Percentiles rank a stretch among this genome's conserved stretches.
These are phyloP conservation scores for Hippasteria phrygiana DNA, from an alignment of 53 echinoderm and acorn worm genomes.

Conservation along the genomic window DNA sequence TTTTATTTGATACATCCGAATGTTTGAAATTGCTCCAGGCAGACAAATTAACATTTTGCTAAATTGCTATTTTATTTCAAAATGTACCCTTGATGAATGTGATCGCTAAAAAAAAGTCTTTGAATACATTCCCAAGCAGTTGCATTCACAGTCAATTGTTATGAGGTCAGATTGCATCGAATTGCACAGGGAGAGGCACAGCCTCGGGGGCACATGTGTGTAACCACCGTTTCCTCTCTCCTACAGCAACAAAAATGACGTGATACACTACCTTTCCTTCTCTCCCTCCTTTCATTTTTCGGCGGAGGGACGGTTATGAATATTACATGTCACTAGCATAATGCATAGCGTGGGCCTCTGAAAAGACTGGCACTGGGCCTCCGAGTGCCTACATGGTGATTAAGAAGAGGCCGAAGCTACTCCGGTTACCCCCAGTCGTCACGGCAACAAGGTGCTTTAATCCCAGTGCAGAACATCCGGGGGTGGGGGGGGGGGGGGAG, in stretches of 20 bases:
- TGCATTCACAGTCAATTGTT: not conserved
- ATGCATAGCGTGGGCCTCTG: not conserved
- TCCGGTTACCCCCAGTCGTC: constrained; percentile 40
- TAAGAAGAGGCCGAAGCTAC: constrained; percentile 11
- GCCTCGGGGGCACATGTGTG: constrained; percentile 29
- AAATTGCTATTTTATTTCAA: no score
- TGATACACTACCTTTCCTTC: no score
- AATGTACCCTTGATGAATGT: not conserved
- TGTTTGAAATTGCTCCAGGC: no score
- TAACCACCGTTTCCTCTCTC: constrained; percentile 5
- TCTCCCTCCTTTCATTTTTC: not conserved
- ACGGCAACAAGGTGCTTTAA: constrained; percentile 51
- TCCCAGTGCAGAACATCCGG: constrained; percentile 37
- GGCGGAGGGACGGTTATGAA: constrained; percentile 28
- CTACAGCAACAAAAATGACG: not conserved
- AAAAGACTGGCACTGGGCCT: not conserved
- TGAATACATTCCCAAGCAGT: not conserved
- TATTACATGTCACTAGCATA: constrained; percentile 46
- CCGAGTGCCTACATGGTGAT: constrained; percentile 43
- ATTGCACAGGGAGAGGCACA: not conserved
- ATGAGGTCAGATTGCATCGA: constrained; percentile 24
- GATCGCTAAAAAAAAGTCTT: not conserved
- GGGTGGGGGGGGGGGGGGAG: not conserved
- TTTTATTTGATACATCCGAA: no score
- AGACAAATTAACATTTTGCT: no score